A percentile compares a stretch with the other conserved stretches of the same genome.
Evolutionary conservation across 2,888 invertebrate species (phyloP).

Genomic region (Sminthurinus aureus): DNA sequence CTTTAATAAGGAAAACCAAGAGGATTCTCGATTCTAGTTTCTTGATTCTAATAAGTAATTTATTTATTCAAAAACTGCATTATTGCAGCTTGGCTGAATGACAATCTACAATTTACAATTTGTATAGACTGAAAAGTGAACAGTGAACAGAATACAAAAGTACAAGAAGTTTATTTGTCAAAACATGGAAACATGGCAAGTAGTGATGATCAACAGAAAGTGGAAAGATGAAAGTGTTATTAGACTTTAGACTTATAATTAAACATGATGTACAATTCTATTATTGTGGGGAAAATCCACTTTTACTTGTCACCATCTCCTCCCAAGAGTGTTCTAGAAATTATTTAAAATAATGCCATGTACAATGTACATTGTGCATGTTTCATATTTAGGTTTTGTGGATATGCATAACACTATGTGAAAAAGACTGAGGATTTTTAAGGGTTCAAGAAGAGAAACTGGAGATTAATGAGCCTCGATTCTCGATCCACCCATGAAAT

Average conservation of each 20-base stretch:
- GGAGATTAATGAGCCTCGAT: conserved; percentile 56
- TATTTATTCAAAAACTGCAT: neutral
- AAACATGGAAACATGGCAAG: neutral
- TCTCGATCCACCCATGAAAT: conserved; percentile 50
- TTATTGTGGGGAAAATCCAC: neutral
- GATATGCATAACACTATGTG: neutral
- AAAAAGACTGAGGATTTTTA: neutral
- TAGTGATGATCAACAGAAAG: neutral
- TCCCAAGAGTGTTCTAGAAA: conserved; percentile 6
- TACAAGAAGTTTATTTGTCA: no score
- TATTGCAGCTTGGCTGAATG: neutral
- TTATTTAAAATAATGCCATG: neutral
- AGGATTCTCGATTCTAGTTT: no score
- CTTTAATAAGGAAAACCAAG: neutral
- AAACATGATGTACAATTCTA: no score
- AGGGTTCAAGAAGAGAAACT: neutral
- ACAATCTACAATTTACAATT: no score
- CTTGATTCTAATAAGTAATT: no score
- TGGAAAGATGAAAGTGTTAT: neutral
- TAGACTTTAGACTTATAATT: neutral
- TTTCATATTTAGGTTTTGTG: neutral
- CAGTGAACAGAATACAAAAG: no score
- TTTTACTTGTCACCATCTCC: conserved; percentile 1
- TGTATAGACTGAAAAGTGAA: no score
- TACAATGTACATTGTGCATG: neutral